Evolutionary conservation across 2,888 invertebrate species (phyloP).

Genomic region (Pegoplata infirma): DNA sequence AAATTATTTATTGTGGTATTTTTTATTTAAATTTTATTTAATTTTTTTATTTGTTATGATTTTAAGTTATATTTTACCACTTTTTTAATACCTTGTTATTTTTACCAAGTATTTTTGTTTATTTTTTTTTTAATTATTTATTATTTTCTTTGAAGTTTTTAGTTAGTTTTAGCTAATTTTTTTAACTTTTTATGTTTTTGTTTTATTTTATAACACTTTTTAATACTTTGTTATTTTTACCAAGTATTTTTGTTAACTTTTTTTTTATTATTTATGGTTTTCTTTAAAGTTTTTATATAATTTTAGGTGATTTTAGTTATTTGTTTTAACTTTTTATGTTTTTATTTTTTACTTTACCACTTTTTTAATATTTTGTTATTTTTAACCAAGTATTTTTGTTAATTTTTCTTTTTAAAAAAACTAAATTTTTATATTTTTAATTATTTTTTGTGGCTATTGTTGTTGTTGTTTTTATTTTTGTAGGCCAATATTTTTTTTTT

Average conservation of each 20-base stretch:
- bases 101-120: conserved; percentile 32
- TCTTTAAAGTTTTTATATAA: not conserved
- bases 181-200: not conserved
- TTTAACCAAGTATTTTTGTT: conserved; percentile 35
- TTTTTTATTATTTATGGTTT: conserved; percentile 1
- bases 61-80: too few species aligned
- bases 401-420: not conserved
- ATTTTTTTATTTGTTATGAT: not conserved
- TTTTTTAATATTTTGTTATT: conserved; percentile 10
- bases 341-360: too few species aligned
- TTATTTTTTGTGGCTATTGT: conserved; percentile 7
- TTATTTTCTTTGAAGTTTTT: too few species aligned
- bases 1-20: too few species aligned
- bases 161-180: too few species aligned
- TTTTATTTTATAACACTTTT: not conserved
- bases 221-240: not conserved
- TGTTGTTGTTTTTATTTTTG: conserved; percentile 17
- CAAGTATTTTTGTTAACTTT: not conserved
- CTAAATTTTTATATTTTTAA: conserved; percentile 1
- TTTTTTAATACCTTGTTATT: conserved; percentile 8
- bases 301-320: conserved; percentile 8
- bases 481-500: conserved; percentile 31
- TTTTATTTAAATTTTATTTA: too few species aligned
- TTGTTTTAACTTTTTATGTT: not conserved
- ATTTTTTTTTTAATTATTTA: conserved; percentile 2